Evolutionary conservation across 2,797 vertebrate species (phyloP).

Genomic region (Macropus fuliginosus): DNA sequence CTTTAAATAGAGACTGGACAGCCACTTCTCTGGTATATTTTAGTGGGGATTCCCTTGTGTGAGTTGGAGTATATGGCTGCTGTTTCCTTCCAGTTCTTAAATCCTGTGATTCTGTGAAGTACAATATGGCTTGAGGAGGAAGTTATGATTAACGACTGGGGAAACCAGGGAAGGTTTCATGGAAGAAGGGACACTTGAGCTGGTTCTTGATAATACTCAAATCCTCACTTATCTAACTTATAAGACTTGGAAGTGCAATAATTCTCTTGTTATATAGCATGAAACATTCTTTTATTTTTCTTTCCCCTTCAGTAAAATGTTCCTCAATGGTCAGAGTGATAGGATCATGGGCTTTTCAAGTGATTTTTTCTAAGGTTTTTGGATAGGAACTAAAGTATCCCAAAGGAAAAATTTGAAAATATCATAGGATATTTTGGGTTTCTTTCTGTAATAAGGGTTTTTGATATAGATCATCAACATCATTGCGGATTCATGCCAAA

Average conservation of each 20-base stretch:
- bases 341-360: neutral
- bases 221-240: neutral
- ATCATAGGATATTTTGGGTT: neutral
- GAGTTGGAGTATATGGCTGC: neutral
- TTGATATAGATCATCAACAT: neutral
- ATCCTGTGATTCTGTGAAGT: too few species aligned
- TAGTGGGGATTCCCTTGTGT: neutral
- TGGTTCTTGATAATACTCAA: neutral
- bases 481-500: neutral
- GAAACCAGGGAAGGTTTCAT: neutral
- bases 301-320: neutral
- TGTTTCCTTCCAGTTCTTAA: neutral
- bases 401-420: neutral
- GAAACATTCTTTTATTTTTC: neutral
- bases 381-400: neutral
- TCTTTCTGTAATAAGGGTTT: neutral
- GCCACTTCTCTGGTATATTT: neutral
- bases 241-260: neutral
- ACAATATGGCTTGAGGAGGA: neutral
- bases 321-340: neutral
- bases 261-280: neutral
- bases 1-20: neutral
- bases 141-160: neutral
- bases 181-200: neutral
- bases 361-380: neutral